Conservation (phyloP, 2,888 invertebrate genomes). For the Patella pellucida region DNA sequence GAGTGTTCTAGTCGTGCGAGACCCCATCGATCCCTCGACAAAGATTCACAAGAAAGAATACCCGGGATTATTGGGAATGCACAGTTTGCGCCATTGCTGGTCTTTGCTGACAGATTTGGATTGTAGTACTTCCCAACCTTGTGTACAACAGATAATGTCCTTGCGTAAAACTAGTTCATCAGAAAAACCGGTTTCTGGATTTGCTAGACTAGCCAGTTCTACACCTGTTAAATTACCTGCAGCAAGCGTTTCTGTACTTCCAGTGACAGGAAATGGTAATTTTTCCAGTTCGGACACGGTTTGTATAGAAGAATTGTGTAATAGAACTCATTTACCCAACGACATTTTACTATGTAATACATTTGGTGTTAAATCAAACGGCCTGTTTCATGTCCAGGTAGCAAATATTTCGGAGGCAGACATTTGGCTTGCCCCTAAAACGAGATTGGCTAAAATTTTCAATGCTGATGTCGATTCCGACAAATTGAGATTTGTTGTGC, state of each 20-base stretch:
- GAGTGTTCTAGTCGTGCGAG: neutral
- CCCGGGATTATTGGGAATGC: constrained; percentile 2
- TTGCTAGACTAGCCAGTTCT: neutral
- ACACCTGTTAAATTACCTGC: constrained; percentile 8
- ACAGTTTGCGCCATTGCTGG: neutral
- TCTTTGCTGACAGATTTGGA: neutral
- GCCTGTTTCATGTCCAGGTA: neutral
- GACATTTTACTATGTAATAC: neutral
- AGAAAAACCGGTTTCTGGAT: neutral
- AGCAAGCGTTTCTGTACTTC: constrained; percentile 13
- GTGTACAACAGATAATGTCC: neutral
- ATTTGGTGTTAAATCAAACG: neutral
- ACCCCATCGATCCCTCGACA: neutral
- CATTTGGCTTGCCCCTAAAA: neutral
- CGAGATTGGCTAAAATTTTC: neutral
- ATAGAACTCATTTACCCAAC: neutral
- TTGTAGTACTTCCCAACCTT: neutral
- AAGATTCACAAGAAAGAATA: neutral
- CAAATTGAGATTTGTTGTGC: neutral
- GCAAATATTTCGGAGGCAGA: neutral
- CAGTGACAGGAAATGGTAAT: constrained; percentile 14
- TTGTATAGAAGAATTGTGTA: neutral
- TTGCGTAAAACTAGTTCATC: neutral
- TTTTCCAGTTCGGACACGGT: neutral
- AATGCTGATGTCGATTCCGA: neutral